Evolutionary conservation across 2,113 vertebrate genomes (phyloP).

Genomic region (Geococcyx californianus): DNA sequence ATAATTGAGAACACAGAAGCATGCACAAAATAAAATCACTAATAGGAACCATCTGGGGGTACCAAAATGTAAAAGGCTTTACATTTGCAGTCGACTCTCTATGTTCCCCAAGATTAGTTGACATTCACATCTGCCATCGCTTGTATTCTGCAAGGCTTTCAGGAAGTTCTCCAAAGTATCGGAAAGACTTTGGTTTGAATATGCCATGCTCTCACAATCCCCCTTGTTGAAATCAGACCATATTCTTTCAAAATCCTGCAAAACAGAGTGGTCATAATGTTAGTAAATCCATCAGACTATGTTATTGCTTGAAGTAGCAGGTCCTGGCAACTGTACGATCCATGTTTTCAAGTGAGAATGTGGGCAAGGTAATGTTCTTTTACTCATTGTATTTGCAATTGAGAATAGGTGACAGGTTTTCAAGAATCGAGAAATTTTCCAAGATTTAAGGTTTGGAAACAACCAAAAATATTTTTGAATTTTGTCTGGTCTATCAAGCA

Average conservation of each 20-base stretch:
- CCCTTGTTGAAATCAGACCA: background rate
- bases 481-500: background rate
- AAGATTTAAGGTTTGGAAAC: background rate
- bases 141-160: background rate
- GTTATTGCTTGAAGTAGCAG: background rate
- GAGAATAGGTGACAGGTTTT: background rate
- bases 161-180: background rate
- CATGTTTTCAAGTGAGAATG: background rate
- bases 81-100: background rate
- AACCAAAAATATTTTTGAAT: background rate
- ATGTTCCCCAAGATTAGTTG: background rate
- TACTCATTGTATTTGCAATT: background rate
- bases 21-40: background rate
- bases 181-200: slow-evolving; percentile 24
- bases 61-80: background rate
- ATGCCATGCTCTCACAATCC: slow-evolving; percentile 37
- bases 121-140: slow-evolving; percentile 41
- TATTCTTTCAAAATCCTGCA: slow-evolving; percentile 38
- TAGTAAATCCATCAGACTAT: background rate
- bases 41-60: background rate
- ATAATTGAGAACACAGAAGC: background rate
- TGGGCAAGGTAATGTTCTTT: background rate
- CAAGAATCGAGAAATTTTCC: background rate
- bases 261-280: background rate
- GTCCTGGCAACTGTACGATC: background rate